Evolutionary conservation across 2,888 invertebrate genomes (phyloP), one percentile per base, ranked within the genome.

Genomic region (Hemistola chrysoprasaria): DNA sequence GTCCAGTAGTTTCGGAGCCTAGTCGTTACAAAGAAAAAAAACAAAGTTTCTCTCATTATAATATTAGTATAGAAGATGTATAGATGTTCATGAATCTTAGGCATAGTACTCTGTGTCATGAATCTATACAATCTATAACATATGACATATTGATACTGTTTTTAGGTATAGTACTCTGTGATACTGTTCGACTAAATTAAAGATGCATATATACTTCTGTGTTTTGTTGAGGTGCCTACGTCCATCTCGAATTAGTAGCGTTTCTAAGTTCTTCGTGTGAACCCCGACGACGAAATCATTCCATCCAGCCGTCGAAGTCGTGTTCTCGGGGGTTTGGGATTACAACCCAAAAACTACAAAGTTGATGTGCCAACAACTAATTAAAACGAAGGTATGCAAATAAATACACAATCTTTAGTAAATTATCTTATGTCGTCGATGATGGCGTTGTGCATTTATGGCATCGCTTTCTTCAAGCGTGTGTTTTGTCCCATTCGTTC

Each of bases 301-400:
- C 87, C 87, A 88, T 87, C 87, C 87, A 87, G 87, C 85, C 87
- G 86, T 88, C 85, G 87, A 84, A 85, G 87, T 84, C 79, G 85
- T 79, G 80, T 86, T 86, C 84, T 86, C 78, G 81, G 85, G 85
- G 87, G 86, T 81, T 85, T 85, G 78, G 81, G 76, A 83, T 82
- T 78, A 83, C 80, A 83, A 81, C 84, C 74, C 77, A 75, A 78
- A 82, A 82, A 78, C 72, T 78, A 72, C 69, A 73, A 71, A 80
- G 79, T 78, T 73, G 71, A 78, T 82, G 87, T 88, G 88, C 87
- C 88, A 88, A 88, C 78, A 78, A 79, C 72, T 74, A 78, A 75
- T 74, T 73, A 79, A 81, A 83, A 81, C 78, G 68, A 83, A 88
- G 88, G 87, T 87, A 85, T 65, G 79, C 49, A 47, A 44, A 56